A percentile compares a stretch with the other conserved stretches of the same genome.
phyloP scores from a whole-genome alignment of 1,140 invertebrate genomes.

The Leptestheria dahalacensis region DNA sequence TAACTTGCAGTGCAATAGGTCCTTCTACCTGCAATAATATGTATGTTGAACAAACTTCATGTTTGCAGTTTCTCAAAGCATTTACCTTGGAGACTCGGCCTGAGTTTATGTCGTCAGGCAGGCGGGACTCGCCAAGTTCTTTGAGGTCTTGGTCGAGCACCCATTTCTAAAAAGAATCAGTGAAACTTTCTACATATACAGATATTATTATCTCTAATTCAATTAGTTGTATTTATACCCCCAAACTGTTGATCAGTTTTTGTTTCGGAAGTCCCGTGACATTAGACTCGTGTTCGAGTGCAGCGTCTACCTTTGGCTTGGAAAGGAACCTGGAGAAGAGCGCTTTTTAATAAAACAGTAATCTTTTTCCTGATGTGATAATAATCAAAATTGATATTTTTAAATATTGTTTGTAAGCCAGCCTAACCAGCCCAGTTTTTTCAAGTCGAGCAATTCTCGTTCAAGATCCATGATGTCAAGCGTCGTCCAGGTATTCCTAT shows the following conservation, averaged over 20 bases:
- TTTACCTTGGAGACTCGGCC: conserved; percentile 4
- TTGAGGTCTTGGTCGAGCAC: background rate
- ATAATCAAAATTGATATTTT: too few relatives aligned
- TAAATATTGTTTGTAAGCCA: too few relatives aligned
- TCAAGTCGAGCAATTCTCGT: too few relatives aligned
- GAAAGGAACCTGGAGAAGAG: background rate
- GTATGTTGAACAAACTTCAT: background rate
- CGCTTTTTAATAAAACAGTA: too few relatives aligned
- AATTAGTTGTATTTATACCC: too few relatives aligned
- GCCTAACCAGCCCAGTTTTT: too few relatives aligned
- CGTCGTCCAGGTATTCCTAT: too few relatives aligned
- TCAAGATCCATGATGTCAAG: too few relatives aligned
- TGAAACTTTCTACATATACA: too few relatives aligned
- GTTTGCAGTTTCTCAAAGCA: background rate
- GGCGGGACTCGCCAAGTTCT: background rate
- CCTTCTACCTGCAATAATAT: conserved; percentile 36
- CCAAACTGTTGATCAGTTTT: background rate
- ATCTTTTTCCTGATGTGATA: too few relatives aligned
- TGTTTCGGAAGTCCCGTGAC: background rate
- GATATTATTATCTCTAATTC: too few relatives aligned
- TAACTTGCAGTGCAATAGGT: conserved; percentile 67
- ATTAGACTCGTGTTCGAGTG: background rate
- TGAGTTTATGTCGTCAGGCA: conserved; percentile 7
- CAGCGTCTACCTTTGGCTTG: background rate
- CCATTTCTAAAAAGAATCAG: conserved; percentile 8